phyloP scores from a whole-genome alignment of 2,888 invertebrate genomes.

The Drosophila formosana region DNA sequence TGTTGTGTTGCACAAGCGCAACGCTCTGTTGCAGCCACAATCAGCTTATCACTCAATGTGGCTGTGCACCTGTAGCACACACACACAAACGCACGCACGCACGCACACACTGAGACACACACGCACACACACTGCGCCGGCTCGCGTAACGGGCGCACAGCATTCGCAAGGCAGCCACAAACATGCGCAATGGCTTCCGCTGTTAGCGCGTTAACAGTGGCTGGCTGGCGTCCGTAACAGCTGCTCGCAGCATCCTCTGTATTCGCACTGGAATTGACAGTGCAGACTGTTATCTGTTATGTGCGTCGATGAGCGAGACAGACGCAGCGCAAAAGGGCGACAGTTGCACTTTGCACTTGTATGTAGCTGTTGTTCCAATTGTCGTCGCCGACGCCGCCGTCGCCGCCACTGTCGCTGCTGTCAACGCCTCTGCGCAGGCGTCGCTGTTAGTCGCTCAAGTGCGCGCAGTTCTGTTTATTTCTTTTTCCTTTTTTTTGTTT shows the following conservation, averaged over 20 bases:
- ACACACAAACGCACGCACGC: neutral
- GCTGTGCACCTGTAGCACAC: conserved; percentile 28
- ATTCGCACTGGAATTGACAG: neutral
- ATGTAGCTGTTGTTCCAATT: conserved; percentile 12
- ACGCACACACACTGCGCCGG: neutral
- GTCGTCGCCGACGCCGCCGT: neutral
- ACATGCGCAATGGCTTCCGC: conserved; percentile 40
- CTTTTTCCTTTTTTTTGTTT: conserved; percentile 21
- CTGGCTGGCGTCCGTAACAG: conserved; percentile 7
- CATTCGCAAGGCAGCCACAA: conserved; percentile 17
- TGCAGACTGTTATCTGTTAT: conserved; percentile 10
- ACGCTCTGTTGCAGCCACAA: conserved; percentile 41
- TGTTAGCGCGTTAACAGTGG: conserved; percentile 27
- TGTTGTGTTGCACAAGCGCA: conserved; percentile 24
- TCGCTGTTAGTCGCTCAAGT: conserved; percentile 31
- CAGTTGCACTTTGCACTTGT: conserved; percentile 44
- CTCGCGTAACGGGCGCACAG: conserved; percentile 35
- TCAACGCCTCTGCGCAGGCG: conserved; percentile 52
- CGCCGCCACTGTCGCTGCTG: conserved; percentile 20
- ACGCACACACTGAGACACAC: neutral
- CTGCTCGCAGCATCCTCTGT: conserved; percentile 22
- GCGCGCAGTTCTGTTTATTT: conserved; percentile 17
- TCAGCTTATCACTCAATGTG: conserved; percentile 53
- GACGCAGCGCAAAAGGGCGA: neutral
- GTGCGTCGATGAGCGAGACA: neutral